Base-by-base conservation (phyloP, 2,113 vertebrate genomes). In the Rhea pennata region DNA sequence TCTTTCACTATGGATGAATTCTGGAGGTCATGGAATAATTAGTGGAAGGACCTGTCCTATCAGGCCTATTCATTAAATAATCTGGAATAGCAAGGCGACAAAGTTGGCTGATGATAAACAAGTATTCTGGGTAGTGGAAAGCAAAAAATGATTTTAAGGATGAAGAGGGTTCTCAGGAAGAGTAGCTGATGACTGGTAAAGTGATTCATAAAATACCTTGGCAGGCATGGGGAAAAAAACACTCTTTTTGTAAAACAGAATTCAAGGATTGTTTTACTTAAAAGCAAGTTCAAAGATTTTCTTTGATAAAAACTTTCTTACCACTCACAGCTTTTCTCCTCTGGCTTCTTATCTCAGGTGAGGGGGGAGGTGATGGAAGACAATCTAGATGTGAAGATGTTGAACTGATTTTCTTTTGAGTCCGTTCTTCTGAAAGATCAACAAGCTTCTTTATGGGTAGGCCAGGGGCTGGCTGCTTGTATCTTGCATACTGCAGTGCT, bases 401-500 rank as follows among this genome's bases (percentile, higher is more conserved):
- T 88, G 99, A 99, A 97, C 98, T 99, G 10, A 98, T 99, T 97
- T 99, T 99, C 93, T 98, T 98, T 51, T 98, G 98, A 46, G 89
- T 53, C 5, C 96, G 91, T 81, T 98, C 98, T 59, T 96, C 92
- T 44, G 91, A 98, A 69, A 98, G 93, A 87, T 99, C 98, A 66
- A 99, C 97, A 90, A 99, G 95, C 92, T 98, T 98, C 50, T 93
- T 97, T 93, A 99, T 96, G 19, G 98, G 98, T 16, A 99, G 97
- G 53, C 99, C 99, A 36, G 98, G 98, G 20, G 97, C 96, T 2
- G 99, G 98, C 79, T 99, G 99, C 88, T 99, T 99, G 98, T 99
- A 99, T 79, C 99, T 98, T 17, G 99, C 99, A 42, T 98, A 99
- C 97, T 99, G 99, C 67, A 99, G 98, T 3, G 98, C 99, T 86